Evolutionary conservation across 2,888 invertebrate species (phyloP).

Genomic region (Seira musarum): DNA sequence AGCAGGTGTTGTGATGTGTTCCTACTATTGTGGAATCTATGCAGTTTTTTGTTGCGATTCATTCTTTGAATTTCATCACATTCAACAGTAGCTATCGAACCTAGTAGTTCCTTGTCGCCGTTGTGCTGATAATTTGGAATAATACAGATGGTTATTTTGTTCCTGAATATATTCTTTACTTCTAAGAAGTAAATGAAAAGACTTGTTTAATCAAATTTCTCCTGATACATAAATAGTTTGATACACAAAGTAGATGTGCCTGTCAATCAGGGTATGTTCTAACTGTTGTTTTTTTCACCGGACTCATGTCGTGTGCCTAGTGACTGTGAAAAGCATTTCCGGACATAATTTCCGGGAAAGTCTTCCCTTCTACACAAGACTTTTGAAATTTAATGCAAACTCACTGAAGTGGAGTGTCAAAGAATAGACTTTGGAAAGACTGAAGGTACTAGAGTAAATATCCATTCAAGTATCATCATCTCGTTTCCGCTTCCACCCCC

Average conservation of each 20-base stretch:
- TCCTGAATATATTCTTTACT: no score
- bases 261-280: neutral
- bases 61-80: no score
- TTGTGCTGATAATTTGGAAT: no score
- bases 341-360: neutral
- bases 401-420: no score
- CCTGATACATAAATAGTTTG: neutral
- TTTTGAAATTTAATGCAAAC: no score
- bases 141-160: no score
- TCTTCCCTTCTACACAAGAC: neutral
- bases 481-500: neutral
- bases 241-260: neutral
- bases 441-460: neutral
- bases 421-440: neutral
- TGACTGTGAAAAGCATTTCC: neutral
- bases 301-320: neutral
- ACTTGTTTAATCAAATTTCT: no score
- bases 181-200: no score
- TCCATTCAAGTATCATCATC: neutral
- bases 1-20: neutral
- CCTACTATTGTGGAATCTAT: no score
- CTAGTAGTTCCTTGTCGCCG: no score
- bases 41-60: no score
- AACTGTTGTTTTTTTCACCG: neutral
- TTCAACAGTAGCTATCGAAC: no score